Evolutionary conservation across 2,888 invertebrate genomes (phyloP).

Genomic region (Diaperis boleti): DNA sequence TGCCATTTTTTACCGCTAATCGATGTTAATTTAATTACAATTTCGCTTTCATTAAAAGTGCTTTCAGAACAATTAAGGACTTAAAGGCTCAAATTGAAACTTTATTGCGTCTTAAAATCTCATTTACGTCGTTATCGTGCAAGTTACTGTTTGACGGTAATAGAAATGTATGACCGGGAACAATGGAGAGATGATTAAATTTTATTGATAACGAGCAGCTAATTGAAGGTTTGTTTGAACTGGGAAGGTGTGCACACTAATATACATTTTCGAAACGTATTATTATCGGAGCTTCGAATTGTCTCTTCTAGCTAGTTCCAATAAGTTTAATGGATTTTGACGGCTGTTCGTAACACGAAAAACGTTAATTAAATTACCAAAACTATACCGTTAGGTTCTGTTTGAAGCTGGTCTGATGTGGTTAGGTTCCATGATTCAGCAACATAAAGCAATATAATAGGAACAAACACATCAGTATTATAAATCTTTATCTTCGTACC

Average conservation of each 20-base stretch:
- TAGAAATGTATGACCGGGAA: constrained; percentile 25
- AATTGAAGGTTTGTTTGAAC: constrained; percentile 15
- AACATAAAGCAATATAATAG: no score
- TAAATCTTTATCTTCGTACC: no score
- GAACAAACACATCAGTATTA: no score
- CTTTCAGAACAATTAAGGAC: constrained; percentile 23
- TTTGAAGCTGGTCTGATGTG: no score
- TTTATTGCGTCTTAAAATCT: constrained; percentile 33
- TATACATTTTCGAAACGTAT: neutral
- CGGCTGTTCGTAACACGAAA: no score
- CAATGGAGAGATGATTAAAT: constrained; percentile 25
- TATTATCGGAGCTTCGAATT: no score
- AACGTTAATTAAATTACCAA: no score
- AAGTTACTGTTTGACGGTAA: constrained; percentile 23
- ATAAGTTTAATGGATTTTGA: no score
- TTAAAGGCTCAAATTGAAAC: constrained; percentile 30
- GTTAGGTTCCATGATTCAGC: no score
- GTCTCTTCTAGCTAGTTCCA: neutral
- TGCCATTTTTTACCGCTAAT: neutral
- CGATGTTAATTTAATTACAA: constrained; percentile 27
- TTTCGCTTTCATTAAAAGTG: constrained; percentile 13
- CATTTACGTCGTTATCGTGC: constrained; percentile 26
- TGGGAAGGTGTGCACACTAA: constrained; percentile 8
- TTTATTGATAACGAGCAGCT: constrained; percentile 17
- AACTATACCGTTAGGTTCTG: no score